Evolutionary conservation across 2,113 vertebrate genomes (phyloP), one percentile per base, ranked within the genome.

Genomic region (Oreochromis spilurus): DNA sequence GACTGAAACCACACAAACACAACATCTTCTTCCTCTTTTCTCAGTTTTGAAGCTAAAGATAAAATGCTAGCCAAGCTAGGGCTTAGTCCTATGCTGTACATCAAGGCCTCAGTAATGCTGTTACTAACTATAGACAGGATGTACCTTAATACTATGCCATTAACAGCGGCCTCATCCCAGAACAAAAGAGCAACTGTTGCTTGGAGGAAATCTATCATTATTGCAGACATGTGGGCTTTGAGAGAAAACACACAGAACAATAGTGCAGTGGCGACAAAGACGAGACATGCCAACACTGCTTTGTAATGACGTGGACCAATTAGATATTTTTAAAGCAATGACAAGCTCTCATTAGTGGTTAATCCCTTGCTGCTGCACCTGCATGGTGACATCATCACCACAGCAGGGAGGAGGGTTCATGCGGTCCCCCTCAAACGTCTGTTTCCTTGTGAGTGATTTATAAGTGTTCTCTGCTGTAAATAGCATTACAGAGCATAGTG

Each of bases 361-460:
- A 80, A 88, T 83, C 60, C 84, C 60, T 85, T 52, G 4, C 81
- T 75, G 84, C 84, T 91, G 94, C 95, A 95, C 92, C 94, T 95
- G 94, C 36, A 11, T 21, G 45, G 43, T 92, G 87, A 91, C 90
- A 89, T 94, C 91, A 93, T 10, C 31, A 4, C 7, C 83, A 16
- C 72, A 50, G 13, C 81, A 19, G 83, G 80, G 78, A 85, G 38
- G 60, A 65, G 11, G 40, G 43, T 72, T 78, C 10, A 57, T 65
- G 60, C n/a, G 21, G 43, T 89, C 45, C 54, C 48, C 54, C 5
- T 26, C 31, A 17, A 83, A 17, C 9, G 21, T 24, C 65, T 40
- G 86, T 48, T 48, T 83, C 62, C 52, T 21, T 38, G 8, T 10
- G 26, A 57, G 52, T 45, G 55, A 86, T 67, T 81, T 57, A 55